phyloP scores from a whole-genome alignment of 2,888 invertebrate species.

The Dermolepida albohirtum region DNA sequence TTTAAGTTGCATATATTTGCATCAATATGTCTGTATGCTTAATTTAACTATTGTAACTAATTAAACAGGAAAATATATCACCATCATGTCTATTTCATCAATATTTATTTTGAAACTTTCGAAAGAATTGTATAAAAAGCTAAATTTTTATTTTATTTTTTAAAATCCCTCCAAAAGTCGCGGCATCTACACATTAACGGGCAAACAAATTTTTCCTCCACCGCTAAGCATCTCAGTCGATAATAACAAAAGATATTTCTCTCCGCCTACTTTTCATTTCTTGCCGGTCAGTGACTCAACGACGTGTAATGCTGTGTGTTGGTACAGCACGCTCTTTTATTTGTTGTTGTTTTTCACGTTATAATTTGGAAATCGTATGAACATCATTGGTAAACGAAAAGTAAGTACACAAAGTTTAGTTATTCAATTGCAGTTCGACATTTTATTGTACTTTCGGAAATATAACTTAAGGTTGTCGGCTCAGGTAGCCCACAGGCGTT shows the following conservation, averaged over 20 bases:
- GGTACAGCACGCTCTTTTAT: constrained; percentile 49
- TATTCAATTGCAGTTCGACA: not conserved
- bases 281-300: constrained; percentile 66
- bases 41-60: too few species aligned
- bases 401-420: constrained; percentile 45
- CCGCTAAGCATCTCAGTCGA: constrained; percentile 38
- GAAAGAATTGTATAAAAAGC: not conserved
- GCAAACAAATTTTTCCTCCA: not conserved
- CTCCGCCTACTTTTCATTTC: constrained; percentile 55
- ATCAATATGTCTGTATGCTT: too few species aligned
- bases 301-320: constrained; percentile 63
- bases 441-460: not conserved
- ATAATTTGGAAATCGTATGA: constrained; percentile 45
- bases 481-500: constrained; percentile 58
- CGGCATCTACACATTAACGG: constrained; percentile 18
- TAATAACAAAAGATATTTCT: constrained; percentile 49
- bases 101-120: not conserved
- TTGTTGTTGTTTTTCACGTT: constrained; percentile 50
- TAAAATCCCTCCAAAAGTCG: constrained; percentile 7
- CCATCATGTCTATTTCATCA: not conserved
- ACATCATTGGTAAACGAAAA: constrained; percentile 48
- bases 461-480: constrained; percentile 41
- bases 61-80: too few species aligned
- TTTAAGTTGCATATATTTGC: not conserved
- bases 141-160: not conserved